Evolutionary conservation across 2,797 vertebrate species (phyloP).

Genomic region (Enteromius treurensis): DNA sequence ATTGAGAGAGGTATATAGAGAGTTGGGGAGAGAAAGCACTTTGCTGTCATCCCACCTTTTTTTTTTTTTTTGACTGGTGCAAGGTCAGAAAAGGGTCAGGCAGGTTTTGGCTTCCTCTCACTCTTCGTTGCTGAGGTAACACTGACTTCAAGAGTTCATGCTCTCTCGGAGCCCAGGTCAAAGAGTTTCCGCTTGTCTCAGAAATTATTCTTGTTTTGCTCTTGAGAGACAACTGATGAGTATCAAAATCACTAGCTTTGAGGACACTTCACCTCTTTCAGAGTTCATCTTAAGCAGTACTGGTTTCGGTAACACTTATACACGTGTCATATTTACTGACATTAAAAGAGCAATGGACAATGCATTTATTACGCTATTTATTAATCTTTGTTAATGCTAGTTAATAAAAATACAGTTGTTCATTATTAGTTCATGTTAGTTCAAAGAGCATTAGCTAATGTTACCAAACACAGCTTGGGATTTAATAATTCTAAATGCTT

Average conservation of each 20-base stretch:
- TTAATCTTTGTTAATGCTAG: too few relatives aligned
- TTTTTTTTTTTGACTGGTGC: not conserved
- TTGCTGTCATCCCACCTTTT: not conserved
- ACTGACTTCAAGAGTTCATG: conserved; percentile 41
- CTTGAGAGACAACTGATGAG: not conserved
- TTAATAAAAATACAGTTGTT: too few relatives aligned
- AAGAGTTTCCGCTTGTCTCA: not conserved
- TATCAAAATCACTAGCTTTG: not conserved
- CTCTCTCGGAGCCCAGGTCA: conserved; percentile 23
- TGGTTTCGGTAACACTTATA: too few relatives aligned
- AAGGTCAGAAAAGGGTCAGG: conserved; percentile 23
- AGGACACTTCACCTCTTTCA: not conserved
- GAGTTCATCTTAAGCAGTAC: not conserved
- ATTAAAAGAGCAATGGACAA: too few relatives aligned
- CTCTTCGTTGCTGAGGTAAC: conserved; percentile 1
- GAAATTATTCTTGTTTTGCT: not conserved
- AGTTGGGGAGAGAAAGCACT: not conserved
- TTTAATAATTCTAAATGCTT: too few relatives aligned
- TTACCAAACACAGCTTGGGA: too few relatives aligned
- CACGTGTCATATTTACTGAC: too few relatives aligned
- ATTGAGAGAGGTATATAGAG: not conserved
- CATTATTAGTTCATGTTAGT: too few relatives aligned
- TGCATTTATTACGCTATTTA: too few relatives aligned
- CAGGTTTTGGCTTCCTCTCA: conserved; percentile 33
- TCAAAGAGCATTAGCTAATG: too few relatives aligned